Evolutionary conservation across 2,113 vertebrate genomes (phyloP), one percentile per base, ranked within the genome.

Genomic region (Hirundichthys speculiger): DNA sequence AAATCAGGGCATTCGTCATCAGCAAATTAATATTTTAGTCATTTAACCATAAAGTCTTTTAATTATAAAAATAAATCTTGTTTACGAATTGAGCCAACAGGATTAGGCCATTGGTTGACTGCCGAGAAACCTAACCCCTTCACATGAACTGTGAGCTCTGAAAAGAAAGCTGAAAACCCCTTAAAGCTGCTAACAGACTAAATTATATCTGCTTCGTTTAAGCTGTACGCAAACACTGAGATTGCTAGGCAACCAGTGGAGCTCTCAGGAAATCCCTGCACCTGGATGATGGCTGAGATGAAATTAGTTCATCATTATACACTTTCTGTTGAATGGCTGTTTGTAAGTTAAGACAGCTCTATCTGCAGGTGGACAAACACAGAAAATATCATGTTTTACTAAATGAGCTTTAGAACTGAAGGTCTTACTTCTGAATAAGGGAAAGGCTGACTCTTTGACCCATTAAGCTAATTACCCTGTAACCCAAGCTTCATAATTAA

Each of bases 211-310:
- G 8, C 6, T 15, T 16, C 16, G 30, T 62, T 20, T 25, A 21
- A 43, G 60, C 24, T 19, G 14, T 43, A 39, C 34, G 54, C 49
- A 42, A 58, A 59, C n/a, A 58, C 4, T 21, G 40, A 15, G 20
- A 5, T 7, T 61, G 30, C 24, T 41, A 57, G 38, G 24, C 40
- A 24, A 45, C 40, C 16, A 53, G 22, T 34, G 41, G 30, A 4
- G 30, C 10, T 45, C 3, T 12, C 66, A 46, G 56, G 48, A 69
- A 61, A 50, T 50, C 2, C 34, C 19, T 34, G 22, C 15, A 5
- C 9, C 27, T 54, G 40, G 15, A 42, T 19, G n/a, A 57, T 38
- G 19, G 14, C 5, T 16, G 6, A n/a, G 16, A 67, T 43, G 10
- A 62, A 45, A 7, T 16, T 22, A 40, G 19, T 41, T 5, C 0